phyloP scores from a whole-genome alignment of 2,113 vertebrate genomes.

The Hiodon tergisus region DNA sequence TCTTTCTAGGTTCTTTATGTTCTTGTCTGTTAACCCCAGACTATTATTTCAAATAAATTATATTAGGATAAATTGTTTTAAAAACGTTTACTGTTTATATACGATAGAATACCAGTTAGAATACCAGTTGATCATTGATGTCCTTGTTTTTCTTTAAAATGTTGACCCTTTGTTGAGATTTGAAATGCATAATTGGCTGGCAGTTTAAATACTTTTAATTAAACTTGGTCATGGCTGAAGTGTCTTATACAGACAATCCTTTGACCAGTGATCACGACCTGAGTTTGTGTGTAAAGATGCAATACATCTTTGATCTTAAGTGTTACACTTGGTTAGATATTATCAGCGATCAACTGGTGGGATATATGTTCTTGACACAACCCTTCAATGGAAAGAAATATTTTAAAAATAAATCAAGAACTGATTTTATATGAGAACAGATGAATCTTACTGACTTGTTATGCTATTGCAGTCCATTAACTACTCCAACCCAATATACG shows the following conservation, averaged over 20 bases:
- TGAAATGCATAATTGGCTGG: background rate
- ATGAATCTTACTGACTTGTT: conserved; percentile 18
- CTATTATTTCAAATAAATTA: background rate
- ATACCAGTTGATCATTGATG: background rate
- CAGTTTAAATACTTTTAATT: background rate
- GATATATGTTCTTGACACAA: background rate
- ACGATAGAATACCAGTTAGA: background rate
- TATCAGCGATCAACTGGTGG: background rate
- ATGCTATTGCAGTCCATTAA: conserved; percentile 78
- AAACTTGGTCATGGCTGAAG: background rate
- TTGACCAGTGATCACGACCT: background rate
- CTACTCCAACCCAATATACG: conserved; percentile 97
- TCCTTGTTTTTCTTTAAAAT: background rate
- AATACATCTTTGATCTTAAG: background rate
- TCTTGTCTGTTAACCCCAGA: background rate
- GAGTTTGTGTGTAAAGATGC: background rate
- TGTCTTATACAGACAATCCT: background rate
- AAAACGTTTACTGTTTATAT: too few species aligned
- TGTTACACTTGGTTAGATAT: background rate
- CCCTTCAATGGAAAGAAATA: background rate
- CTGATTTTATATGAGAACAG: background rate
- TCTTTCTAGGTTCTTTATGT: too few species aligned
- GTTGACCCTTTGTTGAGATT: background rate
- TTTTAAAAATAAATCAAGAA: too few species aligned
- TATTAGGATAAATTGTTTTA: background rate